Evolutionary conservation across 2,888 invertebrate genomes (phyloP).

Genomic region (Scaptomyza polygonia): DNA sequence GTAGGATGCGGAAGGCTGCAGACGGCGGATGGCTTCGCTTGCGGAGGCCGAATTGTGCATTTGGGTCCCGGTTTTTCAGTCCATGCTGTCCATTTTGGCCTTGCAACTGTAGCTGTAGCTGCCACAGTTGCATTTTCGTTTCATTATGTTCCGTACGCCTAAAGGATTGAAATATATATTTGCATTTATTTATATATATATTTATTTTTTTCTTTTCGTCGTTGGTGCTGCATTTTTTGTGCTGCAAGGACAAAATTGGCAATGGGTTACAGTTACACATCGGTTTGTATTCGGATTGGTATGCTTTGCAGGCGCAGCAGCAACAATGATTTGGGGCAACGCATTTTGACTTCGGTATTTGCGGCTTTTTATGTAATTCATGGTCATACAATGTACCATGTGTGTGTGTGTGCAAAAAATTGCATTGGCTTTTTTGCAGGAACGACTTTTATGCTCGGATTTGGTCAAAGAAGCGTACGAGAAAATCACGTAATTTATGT

Average conservation of each 20-base stretch:
- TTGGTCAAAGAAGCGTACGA: conserved; percentile 62
- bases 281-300: conserved; percentile 46
- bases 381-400: conserved; percentile 62
- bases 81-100: conserved; percentile 30
- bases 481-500: conserved; percentile 77
- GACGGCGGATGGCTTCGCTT: conserved; percentile 43
- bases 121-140: conserved; percentile 78
- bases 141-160: conserved; percentile 81
- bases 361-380: conserved; percentile 80
- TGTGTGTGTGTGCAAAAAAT: conserved; percentile 27
- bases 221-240: conserved; percentile 16
- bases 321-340: conserved; percentile 66
- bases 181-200: conserved; percentile 59
- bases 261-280: conserved; percentile 52
- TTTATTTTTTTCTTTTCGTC: conserved; percentile 2
- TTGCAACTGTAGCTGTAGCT: conserved; percentile 42
- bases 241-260: conserved; percentile 49
- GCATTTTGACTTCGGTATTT: conserved; percentile 80
- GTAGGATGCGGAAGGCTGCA: not conserved
- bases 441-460: conserved; percentile 58
- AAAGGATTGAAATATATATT: conserved; percentile 81
- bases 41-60: conserved; percentile 54
- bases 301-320: conserved; percentile 60
- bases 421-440: conserved; percentile 35
- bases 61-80: conserved; percentile 30